Evolutionary conservation across 2,888 invertebrate genomes (phyloP).

Genomic region (Clunio marinus): DNA sequence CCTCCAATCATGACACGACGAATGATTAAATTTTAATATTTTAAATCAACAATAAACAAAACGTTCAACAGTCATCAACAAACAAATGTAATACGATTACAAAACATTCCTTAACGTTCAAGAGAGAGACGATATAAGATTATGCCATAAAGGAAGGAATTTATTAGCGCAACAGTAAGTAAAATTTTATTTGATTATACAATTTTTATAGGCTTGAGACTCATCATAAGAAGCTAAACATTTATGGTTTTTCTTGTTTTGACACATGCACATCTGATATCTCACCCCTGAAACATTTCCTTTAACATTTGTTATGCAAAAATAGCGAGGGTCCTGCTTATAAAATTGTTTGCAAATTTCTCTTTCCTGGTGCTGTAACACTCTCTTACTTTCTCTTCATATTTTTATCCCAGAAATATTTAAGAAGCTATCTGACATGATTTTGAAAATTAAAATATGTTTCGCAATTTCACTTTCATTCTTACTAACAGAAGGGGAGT

Average conservation of each 20-base stretch:
- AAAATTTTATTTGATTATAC: slow-evolving; percentile 40
- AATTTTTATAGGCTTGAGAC: slow-evolving; percentile 32
- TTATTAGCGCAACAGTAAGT: slow-evolving; percentile 38
- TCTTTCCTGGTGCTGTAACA: slow-evolving; percentile 22
- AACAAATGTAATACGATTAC: slow-evolving; percentile 37
- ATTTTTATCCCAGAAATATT: too few relatives aligned
- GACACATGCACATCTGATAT: slow-evolving; percentile 35
- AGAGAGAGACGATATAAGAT: slow-evolving; percentile 1
- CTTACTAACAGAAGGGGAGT: slow-evolving; percentile 18
- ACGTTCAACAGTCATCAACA: slow-evolving; percentile 37
- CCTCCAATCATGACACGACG: slow-evolving; percentile 7
- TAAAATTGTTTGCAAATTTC: slow-evolving; percentile 36
- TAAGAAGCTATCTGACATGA: slow-evolving; percentile 14
- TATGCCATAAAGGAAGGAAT: slow-evolving; percentile 8
- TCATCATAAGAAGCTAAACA: slow-evolving; percentile 29
- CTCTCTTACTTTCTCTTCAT: neutral
- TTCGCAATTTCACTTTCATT: slow-evolving; percentile 34
- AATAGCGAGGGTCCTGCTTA: slow-evolving; percentile 16
- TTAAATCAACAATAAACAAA: slow-evolving; percentile 39
- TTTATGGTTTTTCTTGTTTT: slow-evolving; percentile 35
- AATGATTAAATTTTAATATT: slow-evolving; percentile 40
- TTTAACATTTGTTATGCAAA: too few relatives aligned
- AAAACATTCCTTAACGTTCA: neutral
- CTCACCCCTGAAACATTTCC: slow-evolving; percentile 1
- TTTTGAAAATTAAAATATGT: slow-evolving; percentile 38